Evolutionary conservation across 2,113 vertebrate species (phyloP).

Genomic region (Phalacrocorax brasilianus): DNA sequence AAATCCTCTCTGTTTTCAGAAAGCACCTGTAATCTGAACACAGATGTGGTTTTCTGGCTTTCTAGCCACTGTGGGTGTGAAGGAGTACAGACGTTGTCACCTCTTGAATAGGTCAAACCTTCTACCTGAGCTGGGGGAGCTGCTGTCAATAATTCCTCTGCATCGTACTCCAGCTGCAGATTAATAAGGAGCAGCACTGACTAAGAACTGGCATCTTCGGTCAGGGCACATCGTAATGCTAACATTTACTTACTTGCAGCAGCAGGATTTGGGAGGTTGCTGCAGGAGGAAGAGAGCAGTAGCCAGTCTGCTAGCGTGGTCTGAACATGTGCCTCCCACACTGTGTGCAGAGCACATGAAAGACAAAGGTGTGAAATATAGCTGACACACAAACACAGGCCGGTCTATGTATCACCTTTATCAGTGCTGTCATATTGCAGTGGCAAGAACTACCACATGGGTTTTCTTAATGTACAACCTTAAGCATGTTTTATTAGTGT

Average conservation of each 20-base stretch:
- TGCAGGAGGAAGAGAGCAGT: not conserved
- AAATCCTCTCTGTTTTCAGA: not conserved
- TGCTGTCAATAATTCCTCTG: not conserved
- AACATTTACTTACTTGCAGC: not conserved
- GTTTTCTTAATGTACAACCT: not conserved
- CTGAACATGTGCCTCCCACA: accelerated
- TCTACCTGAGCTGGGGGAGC: not conserved
- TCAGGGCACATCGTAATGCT: not conserved
- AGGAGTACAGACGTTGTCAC: not conserved
- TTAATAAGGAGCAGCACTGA: not conserved
- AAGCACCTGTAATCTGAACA: not conserved
- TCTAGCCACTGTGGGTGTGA: not conserved
- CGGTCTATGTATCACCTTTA: not conserved
- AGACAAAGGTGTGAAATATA: not conserved
- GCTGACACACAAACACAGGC: not conserved
- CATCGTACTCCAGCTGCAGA: not conserved
- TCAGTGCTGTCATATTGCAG: not conserved
- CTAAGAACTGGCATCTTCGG: not conserved
- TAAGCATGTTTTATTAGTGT: not conserved
- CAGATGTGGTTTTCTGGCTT: not conserved
- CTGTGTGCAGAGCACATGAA: not conserved
- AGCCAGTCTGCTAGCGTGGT: not conserved
- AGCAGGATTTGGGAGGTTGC: not conserved
- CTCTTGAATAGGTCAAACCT: not conserved
- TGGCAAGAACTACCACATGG: not conserved